These are phyloP conservation scores for Vesta saturnalis DNA, from an alignment of 2,888 invertebrate genomes.

Conservation along the genomic window DNA sequence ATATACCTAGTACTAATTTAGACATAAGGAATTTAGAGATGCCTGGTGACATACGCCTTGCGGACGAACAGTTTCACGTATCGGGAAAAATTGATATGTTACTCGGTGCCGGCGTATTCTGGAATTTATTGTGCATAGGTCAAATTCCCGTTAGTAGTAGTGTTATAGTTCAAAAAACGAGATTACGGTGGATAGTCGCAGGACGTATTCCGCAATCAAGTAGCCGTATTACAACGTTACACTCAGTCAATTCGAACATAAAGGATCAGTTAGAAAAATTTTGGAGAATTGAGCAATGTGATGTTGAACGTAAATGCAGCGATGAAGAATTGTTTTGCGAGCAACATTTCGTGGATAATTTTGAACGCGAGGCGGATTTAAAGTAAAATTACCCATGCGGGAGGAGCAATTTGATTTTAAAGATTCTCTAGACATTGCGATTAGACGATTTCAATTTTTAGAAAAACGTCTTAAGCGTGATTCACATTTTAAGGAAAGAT, in stretches of 20 bases:
- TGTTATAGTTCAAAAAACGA: too few species aligned
- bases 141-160: too few species aligned
- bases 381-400: too few species aligned
- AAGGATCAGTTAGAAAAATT: background rate
- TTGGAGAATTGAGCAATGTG: background rate
- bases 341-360: background rate
- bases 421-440: too few species aligned
- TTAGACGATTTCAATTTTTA: too few species aligned
- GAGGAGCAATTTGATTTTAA: too few species aligned
- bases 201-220: too few species aligned
- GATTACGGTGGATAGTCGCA: too few species aligned
- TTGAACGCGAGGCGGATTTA: background rate
- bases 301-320: background rate
- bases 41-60: background rate
- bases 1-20: background rate
- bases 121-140: background rate
- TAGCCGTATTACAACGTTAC: background rate
- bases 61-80: background rate
- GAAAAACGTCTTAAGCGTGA: too few species aligned
- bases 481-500: too few species aligned
- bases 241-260: background rate
- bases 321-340: background rate
- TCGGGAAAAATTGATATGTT: background rate
- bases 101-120: slow-evolving; percentile 14
- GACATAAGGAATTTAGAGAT: background rate